Percentiles rank a stretch among this genome's conserved stretches.
Evolutionary conservation across 2,113 vertebrate species (phyloP).

Genomic region (Trachemys scripta): DNA sequence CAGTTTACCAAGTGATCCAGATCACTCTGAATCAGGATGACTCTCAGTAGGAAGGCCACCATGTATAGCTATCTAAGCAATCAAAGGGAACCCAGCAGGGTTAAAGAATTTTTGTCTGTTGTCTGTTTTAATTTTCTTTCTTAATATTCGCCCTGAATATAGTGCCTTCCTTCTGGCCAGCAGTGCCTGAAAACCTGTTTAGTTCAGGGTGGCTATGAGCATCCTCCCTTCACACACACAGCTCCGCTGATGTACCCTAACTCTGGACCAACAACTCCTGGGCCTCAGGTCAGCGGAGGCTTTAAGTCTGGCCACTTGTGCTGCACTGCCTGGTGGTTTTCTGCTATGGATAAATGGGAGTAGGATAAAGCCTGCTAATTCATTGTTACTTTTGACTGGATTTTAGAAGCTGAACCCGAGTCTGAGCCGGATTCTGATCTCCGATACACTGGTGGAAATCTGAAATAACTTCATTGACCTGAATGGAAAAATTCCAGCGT

Average conservation of each 20-base stretch:
- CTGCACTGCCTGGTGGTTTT: background rate
- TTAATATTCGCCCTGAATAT: background rate
- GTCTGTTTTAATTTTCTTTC: background rate
- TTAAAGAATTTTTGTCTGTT: background rate
- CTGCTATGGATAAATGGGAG: background rate
- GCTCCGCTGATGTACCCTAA: background rate
- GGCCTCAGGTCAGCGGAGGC: constrained; percentile 1
- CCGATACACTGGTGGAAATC: background rate
- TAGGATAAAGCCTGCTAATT: background rate
- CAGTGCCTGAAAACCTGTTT: background rate
- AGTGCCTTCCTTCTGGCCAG: background rate
- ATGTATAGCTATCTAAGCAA: background rate
- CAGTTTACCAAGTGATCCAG: too few relatives aligned
- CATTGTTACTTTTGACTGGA: background rate
- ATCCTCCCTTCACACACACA: background rate
- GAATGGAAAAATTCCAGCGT: constrained; percentile 36
- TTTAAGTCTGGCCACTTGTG: background rate
- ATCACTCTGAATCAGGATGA: background rate
- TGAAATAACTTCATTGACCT: constrained; percentile 31
- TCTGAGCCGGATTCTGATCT: background rate
- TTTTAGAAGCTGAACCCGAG: constrained; percentile 13
- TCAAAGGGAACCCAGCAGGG: background rate
- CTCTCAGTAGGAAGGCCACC: background rate
- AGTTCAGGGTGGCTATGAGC: background rate
- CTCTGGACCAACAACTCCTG: background rate